Percentiles rank a stretch among this genome's conserved stretches.
Conservation (phyloP, 2,797 vertebrate genomes). For the Cottoperca gobio region DNA sequence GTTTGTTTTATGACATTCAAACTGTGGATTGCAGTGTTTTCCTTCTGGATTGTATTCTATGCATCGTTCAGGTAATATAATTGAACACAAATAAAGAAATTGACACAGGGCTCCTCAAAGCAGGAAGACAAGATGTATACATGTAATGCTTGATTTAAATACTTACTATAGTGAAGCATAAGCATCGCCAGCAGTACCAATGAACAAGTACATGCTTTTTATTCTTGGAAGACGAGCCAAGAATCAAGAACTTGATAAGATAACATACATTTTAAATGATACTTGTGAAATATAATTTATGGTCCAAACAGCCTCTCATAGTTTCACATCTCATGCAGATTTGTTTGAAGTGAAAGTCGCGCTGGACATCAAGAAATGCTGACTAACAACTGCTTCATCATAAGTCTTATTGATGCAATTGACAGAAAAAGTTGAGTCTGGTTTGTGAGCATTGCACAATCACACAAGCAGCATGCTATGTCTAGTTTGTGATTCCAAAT, state of each 20-base stretch:
- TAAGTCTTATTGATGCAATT: not conserved
- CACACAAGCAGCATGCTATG: not conserved
- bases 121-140: not conserved
- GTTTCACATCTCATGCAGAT: constrained; percentile 4
- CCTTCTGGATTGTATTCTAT: not conserved
- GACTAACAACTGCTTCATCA: not conserved
- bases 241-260: not conserved
- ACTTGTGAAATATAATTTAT: not conserved
- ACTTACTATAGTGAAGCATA: not conserved
- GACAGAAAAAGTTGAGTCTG: not conserved
- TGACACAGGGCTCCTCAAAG: not conserved
- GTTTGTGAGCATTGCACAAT: constrained; percentile 4
- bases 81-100: not conserved
- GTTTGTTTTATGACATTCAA: not conserved
- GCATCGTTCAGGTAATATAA: not conserved
- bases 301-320: not conserved
- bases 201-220: not conserved
- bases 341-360: not conserved
- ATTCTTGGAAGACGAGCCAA: not conserved
- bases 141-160: not conserved
- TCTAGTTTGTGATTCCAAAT: constrained; percentile 27
- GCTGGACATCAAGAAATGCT: not conserved
- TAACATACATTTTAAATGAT: not conserved
- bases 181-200: not conserved
- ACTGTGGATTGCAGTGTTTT: not conserved